Percentiles rank a stretch among this genome's conserved stretches.
phyloP scores from a whole-genome alignment of 1,140 invertebrate species.

The Andricus grossulariae region DNA sequence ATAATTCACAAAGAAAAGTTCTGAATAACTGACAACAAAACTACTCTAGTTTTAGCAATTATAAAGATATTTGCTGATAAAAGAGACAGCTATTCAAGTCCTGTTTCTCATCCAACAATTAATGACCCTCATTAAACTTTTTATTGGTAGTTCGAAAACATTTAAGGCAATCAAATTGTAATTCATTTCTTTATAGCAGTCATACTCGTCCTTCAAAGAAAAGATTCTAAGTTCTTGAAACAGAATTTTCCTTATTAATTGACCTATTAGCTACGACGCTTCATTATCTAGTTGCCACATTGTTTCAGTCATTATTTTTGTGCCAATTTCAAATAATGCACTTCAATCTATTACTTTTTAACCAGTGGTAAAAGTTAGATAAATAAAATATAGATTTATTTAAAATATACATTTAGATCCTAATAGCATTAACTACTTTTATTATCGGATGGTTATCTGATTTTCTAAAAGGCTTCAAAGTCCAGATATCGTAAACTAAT shows the following conservation, averaged over 20 bases:
- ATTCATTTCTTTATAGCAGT: no score
- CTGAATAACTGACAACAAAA: no score
- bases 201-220: no score
- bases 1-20: no score
- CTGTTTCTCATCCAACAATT: not conserved
- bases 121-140: not conserved
- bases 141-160: not conserved
- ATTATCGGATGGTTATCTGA: not conserved
- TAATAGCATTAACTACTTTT: not conserved
- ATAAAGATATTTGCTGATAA: no score
- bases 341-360: not conserved
- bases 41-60: no score
- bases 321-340: no score
- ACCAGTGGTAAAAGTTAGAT: not conserved
- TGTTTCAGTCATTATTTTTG: no score
- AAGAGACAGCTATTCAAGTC: not conserved
- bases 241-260: no score
- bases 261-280: no score
- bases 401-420: not conserved
- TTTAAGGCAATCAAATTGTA: not conserved
- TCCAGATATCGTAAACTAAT: slow-evolving; percentile 19
- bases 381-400: not conserved
- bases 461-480: slow-evolving; percentile 16
- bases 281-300: no score
- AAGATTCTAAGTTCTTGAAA: no score